These are phyloP conservation scores for Nebria ingens DNA, from an alignment of 1,140 invertebrate species.

Conservation along the genomic window DNA sequence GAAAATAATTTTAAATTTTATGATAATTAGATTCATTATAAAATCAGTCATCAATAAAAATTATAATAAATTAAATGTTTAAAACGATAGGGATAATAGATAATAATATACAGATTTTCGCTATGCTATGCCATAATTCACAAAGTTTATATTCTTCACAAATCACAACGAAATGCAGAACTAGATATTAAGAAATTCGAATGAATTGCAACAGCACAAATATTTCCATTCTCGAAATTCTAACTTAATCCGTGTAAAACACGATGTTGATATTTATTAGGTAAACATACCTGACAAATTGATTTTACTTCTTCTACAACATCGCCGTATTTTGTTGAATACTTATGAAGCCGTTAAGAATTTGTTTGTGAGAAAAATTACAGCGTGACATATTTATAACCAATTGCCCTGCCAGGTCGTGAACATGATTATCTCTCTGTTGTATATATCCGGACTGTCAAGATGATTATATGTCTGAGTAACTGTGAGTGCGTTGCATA, in stretches of 20 bases:
- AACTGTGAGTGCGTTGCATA: neutral
- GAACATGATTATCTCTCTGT: no score
- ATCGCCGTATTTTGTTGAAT: neutral
- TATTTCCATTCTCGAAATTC: neutral
- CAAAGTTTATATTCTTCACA: no score
- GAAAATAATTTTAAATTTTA: no score
- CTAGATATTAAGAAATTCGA: no score
- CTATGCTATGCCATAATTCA: neutral
- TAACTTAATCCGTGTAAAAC: neutral
- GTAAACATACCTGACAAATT: neutral
- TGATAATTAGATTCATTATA: no score
- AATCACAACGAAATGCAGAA: no score
- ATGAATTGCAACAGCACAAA: neutral
- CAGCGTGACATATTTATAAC: conserved; percentile 7
- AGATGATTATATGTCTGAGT: neutral
- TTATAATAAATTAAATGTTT: no score
- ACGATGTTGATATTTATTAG: no score
- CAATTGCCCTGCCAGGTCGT: neutral
- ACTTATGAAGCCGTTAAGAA: neutral
- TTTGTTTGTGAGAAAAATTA: conserved; percentile 2
- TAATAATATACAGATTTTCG: no score
- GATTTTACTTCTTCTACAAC: neutral
- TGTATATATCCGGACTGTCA: neutral
- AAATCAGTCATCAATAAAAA: no score
- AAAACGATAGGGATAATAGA: no score